Conservation (phyloP, 2,888 invertebrate species). For the Plebejus anna region DNA sequence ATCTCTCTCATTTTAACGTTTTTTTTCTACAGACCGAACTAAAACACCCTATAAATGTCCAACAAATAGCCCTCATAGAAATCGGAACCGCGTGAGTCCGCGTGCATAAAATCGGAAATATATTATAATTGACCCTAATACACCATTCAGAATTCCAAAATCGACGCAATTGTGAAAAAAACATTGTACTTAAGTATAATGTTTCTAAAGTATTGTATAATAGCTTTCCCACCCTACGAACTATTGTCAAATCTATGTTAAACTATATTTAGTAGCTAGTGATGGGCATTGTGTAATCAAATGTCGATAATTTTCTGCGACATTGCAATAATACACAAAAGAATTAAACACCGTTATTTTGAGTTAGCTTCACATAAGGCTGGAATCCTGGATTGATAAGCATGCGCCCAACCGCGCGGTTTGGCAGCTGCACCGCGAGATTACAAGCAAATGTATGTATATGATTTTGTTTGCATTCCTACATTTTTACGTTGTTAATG, state of each 20-base stretch:
- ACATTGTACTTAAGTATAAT: background rate
- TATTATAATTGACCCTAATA: slow-evolving; percentile 20
- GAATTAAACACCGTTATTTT: background rate
- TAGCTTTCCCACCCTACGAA: background rate
- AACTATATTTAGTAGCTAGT: slow-evolving; percentile 10
- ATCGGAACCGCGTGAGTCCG: slow-evolving; percentile 9
- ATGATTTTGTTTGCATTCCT: no score
- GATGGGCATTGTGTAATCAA: background rate
- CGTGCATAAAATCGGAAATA: slow-evolving; percentile 18
- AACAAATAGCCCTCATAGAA: slow-evolving; percentile 12
- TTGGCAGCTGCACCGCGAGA: no score
- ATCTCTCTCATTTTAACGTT: background rate
- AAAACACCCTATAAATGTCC: background rate
- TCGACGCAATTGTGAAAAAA: slow-evolving; percentile 21
- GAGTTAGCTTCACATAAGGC: background rate
- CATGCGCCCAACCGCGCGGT: no score
- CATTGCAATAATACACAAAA: background rate
- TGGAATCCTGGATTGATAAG: no score
- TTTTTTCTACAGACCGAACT: background rate
- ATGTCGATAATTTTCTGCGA: background rate
- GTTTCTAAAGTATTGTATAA: slow-evolving; percentile 11
- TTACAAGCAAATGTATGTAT: no score
- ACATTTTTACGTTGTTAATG: no score
- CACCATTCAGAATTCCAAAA: background rate
- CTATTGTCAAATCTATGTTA: slow-evolving; percentile 8